phyloP scores from a whole-genome alignment of 2,797 vertebrate genomes.

The Darevskia mixta region DNA sequence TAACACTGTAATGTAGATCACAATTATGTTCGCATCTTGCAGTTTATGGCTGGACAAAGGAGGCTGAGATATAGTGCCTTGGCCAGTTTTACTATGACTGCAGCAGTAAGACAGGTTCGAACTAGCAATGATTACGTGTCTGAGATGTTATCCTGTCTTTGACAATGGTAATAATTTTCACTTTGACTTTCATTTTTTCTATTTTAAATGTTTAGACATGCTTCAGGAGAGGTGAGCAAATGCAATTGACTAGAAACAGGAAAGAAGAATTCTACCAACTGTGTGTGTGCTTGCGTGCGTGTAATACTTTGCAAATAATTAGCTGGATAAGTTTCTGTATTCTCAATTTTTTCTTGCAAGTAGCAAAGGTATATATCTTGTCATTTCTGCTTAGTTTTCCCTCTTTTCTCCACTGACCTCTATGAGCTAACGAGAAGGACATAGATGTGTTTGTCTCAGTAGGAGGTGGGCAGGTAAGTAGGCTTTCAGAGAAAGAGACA shows the following conservation, averaged over 20 bases:
- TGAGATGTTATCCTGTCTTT: not conserved
- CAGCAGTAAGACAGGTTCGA: not conserved
- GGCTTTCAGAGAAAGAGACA: constrained; percentile 65
- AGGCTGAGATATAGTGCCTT: too few species aligned
- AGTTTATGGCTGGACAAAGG: not conserved
- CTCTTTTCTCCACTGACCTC: constrained; percentile 43
- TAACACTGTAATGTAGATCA: not conserved
- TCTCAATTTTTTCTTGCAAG: constrained; percentile 33
- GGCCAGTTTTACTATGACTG: not conserved
- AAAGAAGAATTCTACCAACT: not conserved
- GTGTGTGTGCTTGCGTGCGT: not conserved
- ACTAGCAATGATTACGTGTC: not conserved
- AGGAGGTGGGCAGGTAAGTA: constrained; percentile 50
- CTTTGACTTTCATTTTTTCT: constrained; percentile 30
- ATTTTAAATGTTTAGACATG: constrained; percentile 32
- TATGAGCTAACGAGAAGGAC: constrained; percentile 31
- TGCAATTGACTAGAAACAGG: fast-evolving
- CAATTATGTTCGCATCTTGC: not conserved
- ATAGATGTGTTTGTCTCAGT: constrained; percentile 65
- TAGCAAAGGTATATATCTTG: not conserved
- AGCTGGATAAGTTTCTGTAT: not conserved
- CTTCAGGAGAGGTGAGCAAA: not conserved
- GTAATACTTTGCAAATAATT: not conserved
- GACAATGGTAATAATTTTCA: constrained; percentile 1
- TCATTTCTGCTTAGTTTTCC: constrained; percentile 50